Conservation (phyloP, 2,113 vertebrate genomes). For the Ammodytes marinus region DNA sequence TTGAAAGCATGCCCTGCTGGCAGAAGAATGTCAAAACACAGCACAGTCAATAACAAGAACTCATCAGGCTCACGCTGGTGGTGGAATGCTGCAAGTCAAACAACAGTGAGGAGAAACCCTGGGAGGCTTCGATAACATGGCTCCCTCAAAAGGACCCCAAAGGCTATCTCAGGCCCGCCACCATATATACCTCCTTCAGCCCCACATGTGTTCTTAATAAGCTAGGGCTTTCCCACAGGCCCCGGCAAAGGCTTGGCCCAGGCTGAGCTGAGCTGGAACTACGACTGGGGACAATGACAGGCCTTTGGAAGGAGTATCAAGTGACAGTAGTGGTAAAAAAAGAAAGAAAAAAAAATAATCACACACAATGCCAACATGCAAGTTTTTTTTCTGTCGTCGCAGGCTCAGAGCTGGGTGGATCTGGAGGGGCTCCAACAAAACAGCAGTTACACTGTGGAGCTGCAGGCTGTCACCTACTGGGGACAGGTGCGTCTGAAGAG, state of each 20-base stretch:
- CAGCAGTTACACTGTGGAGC: slow-evolving; percentile 90
- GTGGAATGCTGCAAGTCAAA: slow-evolving; percentile 80
- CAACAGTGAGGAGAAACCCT: slow-evolving; percentile 67
- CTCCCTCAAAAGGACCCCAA: slow-evolving; percentile 67
- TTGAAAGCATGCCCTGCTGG: slow-evolving; percentile 78
- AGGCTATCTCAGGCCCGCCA: slow-evolving; percentile 69
- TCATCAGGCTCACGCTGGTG: slow-evolving; percentile 79
- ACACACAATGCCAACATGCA: slow-evolving; percentile 52
- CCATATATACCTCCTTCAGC: slow-evolving; percentile 55
- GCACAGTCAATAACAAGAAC: slow-evolving; percentile 77
- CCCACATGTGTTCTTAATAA: slow-evolving; percentile 82
- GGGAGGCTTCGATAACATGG: slow-evolving; percentile 77
- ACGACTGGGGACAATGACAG: slow-evolving; percentile 42
- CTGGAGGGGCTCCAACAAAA: slow-evolving; percentile 91
- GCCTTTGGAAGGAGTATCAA: slow-evolving; percentile 49
- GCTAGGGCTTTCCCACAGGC: slow-evolving; percentile 69
- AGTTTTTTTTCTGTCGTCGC: slow-evolving; percentile 50
- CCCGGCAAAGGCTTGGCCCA: slow-evolving; percentile 12
- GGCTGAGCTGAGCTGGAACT: slow-evolving; percentile 42
- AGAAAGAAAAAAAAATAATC: not conserved
- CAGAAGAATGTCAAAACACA: slow-evolving; percentile 84
- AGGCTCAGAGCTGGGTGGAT: slow-evolving; percentile 89
- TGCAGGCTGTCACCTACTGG: slow-evolving; percentile 94
- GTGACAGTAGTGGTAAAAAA: slow-evolving; percentile 42
- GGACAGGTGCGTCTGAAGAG: slow-evolving; percentile 95